phyloP scores from a whole-genome alignment of 37 sponge, comb jelly and placozoan genomes.

The Haliclona indistincta region DNA sequence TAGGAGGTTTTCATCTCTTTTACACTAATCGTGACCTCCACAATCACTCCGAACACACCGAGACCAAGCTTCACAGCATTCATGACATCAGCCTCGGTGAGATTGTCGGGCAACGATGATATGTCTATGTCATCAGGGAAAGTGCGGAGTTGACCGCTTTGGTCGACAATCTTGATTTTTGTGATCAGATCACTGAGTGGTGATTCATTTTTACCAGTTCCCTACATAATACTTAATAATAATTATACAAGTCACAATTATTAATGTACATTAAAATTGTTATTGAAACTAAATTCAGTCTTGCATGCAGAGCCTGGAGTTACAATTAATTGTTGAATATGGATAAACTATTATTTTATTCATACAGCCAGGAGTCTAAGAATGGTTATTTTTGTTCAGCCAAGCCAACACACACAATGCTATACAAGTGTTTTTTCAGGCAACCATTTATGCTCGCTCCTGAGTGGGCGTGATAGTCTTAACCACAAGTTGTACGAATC shows the following conservation, averaged over 20 bases:
- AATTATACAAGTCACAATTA: neutral
- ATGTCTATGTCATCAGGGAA: constrained; percentile 4
- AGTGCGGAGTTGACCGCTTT: neutral
- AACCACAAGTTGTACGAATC: too few species aligned
- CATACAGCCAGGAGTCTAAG: too few species aligned
- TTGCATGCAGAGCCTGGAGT: neutral
- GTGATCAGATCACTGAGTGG: constrained; percentile 17
- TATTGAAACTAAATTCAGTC: neutral
- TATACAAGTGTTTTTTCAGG: too few species aligned
- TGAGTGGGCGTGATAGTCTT: too few species aligned
- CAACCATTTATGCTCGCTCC: too few species aligned
- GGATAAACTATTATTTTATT: too few species aligned
- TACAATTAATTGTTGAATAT: too few species aligned
- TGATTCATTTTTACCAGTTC: constrained; percentile 26
- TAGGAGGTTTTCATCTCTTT: neutral
- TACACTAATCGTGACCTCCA: constrained; percentile 18
- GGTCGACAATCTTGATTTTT: constrained; percentile 4
- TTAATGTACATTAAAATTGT: neutral
- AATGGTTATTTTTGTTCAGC: too few species aligned
- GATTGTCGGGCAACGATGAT: neutral
- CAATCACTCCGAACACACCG: constrained; percentile 37
- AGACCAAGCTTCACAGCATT: constrained; percentile 2
- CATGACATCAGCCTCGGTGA: neutral
- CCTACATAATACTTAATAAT: constrained; percentile 2
- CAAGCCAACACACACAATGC: too few species aligned